Conservation (phyloP, 2,113 vertebrate genomes). For the Tragulus kanchil region DNA sequence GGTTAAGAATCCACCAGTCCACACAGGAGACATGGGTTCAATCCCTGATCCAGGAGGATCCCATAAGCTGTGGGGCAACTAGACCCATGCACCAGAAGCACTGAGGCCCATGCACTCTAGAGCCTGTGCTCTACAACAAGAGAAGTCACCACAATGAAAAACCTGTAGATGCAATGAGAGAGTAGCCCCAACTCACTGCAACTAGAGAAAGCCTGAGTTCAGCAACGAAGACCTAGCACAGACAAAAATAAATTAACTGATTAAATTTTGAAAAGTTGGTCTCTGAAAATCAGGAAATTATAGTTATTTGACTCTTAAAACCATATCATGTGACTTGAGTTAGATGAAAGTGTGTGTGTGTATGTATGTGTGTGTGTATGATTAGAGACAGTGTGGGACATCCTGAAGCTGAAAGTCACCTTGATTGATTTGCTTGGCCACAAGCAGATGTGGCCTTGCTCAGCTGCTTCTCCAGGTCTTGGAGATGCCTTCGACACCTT, state of each 20-base stretch:
- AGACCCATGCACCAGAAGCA: not conserved
- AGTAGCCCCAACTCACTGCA: not conserved
- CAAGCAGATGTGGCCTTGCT: too few relatives aligned
- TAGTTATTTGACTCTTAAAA: slow-evolving; percentile 2
- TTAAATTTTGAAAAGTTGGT: not conserved
- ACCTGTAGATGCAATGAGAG: accelerated
- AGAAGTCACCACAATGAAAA: not conserved
- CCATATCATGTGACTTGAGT: not conserved
- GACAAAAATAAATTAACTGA: not conserved
- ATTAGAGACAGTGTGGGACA: not conserved
- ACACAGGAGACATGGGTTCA: not conserved
- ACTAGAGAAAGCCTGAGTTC: not conserved
- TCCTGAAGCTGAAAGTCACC: not conserved
- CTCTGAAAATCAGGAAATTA: not conserved
- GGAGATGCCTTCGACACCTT: not conserved
- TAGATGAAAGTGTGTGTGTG: not conserved
- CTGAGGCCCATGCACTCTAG: not conserved
- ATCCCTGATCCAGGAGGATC: not conserved
- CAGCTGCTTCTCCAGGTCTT: not conserved
- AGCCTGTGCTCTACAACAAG: not conserved
- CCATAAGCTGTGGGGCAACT: not conserved
- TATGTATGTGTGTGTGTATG: not conserved
- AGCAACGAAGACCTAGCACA: not conserved
- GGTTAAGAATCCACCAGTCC: not conserved
- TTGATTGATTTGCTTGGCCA: not conserved